Evolutionary conservation across 2,113 vertebrate genomes (phyloP), one percentile per base, ranked within the genome.

Genomic region (Sisor rabdophorus): DNA sequence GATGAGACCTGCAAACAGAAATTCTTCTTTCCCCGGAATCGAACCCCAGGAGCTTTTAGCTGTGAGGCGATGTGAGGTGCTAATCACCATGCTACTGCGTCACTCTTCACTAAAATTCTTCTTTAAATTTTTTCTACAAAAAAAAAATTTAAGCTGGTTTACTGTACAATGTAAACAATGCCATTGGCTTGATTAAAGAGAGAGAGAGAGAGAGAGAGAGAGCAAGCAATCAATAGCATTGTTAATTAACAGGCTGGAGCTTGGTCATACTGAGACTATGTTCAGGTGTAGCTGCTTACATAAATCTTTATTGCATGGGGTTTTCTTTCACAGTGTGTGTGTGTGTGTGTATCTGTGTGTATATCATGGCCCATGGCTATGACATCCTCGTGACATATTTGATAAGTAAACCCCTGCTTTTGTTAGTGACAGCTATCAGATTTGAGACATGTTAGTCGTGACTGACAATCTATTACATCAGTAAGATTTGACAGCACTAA

Each of bases 91-190:
- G n/a, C n/a, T n/a, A n/a, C n/a, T n/a, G n/a, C n/a, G n/a, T n/a
- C n/a, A n/a, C n/a, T n/a, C 28, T 48, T 74, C 69, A 69, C 75
- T 71, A 72, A 79, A 87, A 83, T 85, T 83, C 86, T 84, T 77
- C 79, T 83, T 89, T 88, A 87, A 84, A 88, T 88, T 85, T 86
- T 85, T 81, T 81, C 83, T 81, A 80, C 85, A 82, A 87, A 84
- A 82, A 82, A 76, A 80, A 85, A 86, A 90, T 87, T 85, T 83
- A 84, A 81, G 77, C 88, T 80, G 75, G 79, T 75, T 82, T 83
- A 79, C 77, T 83, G 80, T 80, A 44, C 80, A 83, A 80, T 75
- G 80, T 83, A 89, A 90, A 91, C 85, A 91, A 85, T 86, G 58
- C 73, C 81, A 84, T 79, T 78, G 68, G 79, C 53, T 26, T 9